Conservation (phyloP, 2,113 vertebrate species). For the Brachionichthys hirsutus region DNA sequence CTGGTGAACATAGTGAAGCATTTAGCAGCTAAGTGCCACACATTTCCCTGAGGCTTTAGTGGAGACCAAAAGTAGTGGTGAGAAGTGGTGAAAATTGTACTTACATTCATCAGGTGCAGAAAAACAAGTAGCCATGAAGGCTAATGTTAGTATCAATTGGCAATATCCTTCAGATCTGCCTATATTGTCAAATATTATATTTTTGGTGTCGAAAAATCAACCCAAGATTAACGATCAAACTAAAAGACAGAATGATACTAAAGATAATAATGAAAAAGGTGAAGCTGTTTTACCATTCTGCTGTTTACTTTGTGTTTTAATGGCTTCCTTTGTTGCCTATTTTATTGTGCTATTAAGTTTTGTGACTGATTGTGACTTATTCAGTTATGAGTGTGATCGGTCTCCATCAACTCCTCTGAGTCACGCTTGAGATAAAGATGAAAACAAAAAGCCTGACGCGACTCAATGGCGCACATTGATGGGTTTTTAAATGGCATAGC, state of each 20-base stretch:
- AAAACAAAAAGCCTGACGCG: conserved; percentile 26
- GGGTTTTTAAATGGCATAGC: conserved; percentile 52
- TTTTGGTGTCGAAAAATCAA: too few species aligned
- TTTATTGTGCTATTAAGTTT: conserved; percentile 19
- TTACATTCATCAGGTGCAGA: neutral
- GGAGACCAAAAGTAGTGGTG: neutral
- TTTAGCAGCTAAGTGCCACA: conserved; percentile 6
- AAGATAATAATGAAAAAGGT: too few species aligned
- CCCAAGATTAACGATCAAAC: too few species aligned
- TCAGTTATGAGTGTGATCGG: conserved; percentile 5
- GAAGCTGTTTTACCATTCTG: neutral
- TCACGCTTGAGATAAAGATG: conserved; percentile 30
- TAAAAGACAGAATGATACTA: too few species aligned
- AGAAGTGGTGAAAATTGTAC: neutral
- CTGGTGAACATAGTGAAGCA: neutral
- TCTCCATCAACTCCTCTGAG: conserved; percentile 33
- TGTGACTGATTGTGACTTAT: conserved; percentile 26
- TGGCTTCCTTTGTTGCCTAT: conserved; percentile 3
- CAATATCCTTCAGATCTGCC: neutral
- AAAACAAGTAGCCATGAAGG: neutral
- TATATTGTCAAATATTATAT: neutral
- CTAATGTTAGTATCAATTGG: neutral
- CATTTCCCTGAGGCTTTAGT: neutral
- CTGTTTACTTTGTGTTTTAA: neutral
- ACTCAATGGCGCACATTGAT: conserved; percentile 48